These are phyloP conservation scores for Muscina levida DNA, from an alignment of 2,888 invertebrate genomes.

Conservation along the genomic window DNA sequence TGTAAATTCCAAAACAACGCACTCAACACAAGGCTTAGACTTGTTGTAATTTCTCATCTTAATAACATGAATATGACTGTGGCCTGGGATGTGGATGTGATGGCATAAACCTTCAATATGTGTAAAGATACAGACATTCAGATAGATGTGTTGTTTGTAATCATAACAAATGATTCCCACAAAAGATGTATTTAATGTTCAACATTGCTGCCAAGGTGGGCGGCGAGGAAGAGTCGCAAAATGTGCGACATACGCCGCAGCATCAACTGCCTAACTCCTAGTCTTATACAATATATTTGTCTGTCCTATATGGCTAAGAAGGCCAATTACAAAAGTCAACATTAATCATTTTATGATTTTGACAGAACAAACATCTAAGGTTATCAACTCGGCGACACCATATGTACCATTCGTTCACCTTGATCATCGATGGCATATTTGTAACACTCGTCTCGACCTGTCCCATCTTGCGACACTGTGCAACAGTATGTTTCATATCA, in stretches of 20 bases:
- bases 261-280: not conserved
- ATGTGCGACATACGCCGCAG: constrained; percentile 16
- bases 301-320: constrained; percentile 12
- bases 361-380: constrained; percentile 20
- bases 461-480: constrained; percentile 14
- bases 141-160: no score
- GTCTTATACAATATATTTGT: not conserved
- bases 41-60: constrained; percentile 26
- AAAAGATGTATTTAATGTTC: not conserved
- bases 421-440: constrained; percentile 2
- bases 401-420: not conserved
- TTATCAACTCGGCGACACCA: constrained; percentile 25
- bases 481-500: constrained; percentile 4
- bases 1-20: constrained; percentile 34
- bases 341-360: constrained; percentile 29
- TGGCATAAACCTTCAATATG: no score
- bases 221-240: not conserved
- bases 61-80: not conserved
- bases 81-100: not conserved
- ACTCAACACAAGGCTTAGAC: constrained; percentile 17
- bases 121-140: no score
- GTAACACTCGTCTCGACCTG: not conserved
- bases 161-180: no score
- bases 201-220: not conserved
- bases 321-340: constrained; percentile 21